Evolutionary conservation across 2,888 invertebrate species (phyloP).

Genomic region (Anoplius nigerrimus): DNA sequence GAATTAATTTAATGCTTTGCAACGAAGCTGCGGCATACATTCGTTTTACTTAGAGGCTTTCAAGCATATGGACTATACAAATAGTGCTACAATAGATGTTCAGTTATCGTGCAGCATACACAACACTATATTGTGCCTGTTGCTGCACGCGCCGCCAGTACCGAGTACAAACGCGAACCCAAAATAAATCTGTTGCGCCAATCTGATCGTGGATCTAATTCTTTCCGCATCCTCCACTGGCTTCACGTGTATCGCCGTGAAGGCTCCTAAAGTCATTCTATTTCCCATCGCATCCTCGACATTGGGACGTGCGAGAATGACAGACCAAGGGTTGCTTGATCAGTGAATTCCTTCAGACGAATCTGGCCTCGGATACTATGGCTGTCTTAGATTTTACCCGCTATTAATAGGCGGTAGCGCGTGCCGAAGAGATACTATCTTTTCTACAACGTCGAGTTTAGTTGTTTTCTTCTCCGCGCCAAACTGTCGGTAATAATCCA

Average conservation of each 20-base stretch:
- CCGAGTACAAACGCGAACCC: no score
- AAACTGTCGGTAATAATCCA: not conserved
- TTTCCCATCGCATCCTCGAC: constrained; percentile 47
- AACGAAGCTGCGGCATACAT: no score
- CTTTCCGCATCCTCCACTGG: no score
- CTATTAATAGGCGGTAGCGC: constrained; percentile 54
- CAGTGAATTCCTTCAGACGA: constrained; percentile 44
- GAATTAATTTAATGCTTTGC: no score
- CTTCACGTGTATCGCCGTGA: not conserved
- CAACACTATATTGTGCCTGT: no score
- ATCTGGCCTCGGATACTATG: constrained; percentile 50
- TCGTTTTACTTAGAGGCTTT: no score
- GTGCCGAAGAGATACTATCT: constrained; percentile 47
- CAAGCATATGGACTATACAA: no score
- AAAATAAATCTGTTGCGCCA: no score
- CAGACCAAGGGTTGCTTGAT: constrained; percentile 35
- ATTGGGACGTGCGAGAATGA: constrained; percentile 45
- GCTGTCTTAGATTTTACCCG: constrained; percentile 47
- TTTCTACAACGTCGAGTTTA: constrained; percentile 41
- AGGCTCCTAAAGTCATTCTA: constrained; percentile 19
- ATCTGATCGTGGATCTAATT: no score
- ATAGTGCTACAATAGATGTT: no score
- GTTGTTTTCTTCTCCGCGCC: constrained; percentile 37
- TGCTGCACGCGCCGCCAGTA: no score
- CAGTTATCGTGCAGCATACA: no score